Evolutionary conservation across 2,888 invertebrate species (phyloP).

Genomic region (Cotesia congregata): DNA sequence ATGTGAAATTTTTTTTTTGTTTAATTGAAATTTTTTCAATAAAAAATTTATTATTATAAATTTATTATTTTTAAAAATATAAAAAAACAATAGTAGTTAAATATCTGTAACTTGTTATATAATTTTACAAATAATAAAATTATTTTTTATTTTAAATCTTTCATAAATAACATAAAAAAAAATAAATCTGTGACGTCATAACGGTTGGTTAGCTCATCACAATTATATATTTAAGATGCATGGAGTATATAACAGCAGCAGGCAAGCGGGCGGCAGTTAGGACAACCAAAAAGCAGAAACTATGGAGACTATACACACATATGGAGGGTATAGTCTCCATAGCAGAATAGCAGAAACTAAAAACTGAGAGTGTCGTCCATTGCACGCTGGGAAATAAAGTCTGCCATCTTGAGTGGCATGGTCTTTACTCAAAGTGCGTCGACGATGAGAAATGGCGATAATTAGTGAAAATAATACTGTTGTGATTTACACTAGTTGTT

Average conservation of each 20-base stretch:
- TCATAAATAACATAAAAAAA: neutral
- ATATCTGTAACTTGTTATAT: no score
- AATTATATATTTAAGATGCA: neutral
- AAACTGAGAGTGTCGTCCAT: slow-evolving; percentile 22
- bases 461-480: slow-evolving; percentile 52
- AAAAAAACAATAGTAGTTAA: no score
- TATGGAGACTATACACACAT: no score
- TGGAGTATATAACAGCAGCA: neutral
- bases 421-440: slow-evolving; percentile 60
- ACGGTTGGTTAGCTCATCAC: slow-evolving; percentile 19
- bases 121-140: no score
- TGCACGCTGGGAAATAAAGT: slow-evolving; percentile 52
- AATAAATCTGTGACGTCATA: slow-evolving; percentile 36
- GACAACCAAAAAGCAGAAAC: no score
- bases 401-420: slow-evolving; percentile 68
- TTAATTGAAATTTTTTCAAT: no score
- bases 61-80: no score
- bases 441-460: slow-evolving; percentile 59
- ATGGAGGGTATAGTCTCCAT: no score
- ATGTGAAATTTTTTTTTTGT: no score
- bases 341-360: neutral
- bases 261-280: neutral
- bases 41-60: no score
- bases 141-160: no score
- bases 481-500: slow-evolving; percentile 52